Evolutionary conservation across 2,797 vertebrate species (phyloP), one percentile per base, ranked within the genome.

Genomic region (Anguilla obscura): DNA sequence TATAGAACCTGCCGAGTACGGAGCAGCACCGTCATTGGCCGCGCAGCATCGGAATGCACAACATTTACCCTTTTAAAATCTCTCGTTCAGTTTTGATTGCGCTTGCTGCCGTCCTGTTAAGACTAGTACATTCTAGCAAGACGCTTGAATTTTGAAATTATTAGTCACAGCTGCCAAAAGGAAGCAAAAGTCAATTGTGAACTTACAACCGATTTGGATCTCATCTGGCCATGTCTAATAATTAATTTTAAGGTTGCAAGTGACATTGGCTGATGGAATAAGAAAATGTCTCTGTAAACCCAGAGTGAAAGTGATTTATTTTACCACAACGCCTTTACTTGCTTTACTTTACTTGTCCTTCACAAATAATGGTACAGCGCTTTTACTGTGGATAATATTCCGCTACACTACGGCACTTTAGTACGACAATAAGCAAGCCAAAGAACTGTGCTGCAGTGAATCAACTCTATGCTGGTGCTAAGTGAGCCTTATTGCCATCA

Each of bases 1-100:
- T 97, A 95, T 98, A 98, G 96, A 99, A 99, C 96, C 98, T 99
- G 93, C 87, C 92, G 91, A 89, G 92, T 21, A 85, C 12, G 8
- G 45, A 50, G 36, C 66, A 21, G 24, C 66, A 52, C 63, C 30
- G 45, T 54, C 21, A 86, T 6, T 10, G 45, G 74, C 16, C 18
- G 27, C 33, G 14, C 3, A 58, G 14, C 56, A 14, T 69, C 60
- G 21, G 5, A 63, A 63, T n/a, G 18, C 5, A 8, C 63, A 69
- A 6, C 63, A 8, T 69, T 7, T 24, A 27, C n/a, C 24, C 2
- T 69, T 69, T n/a, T 27, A 58, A 58, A 58, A 58, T 58, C 14
- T 3, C 56, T 58, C 14, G 14, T 58, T 54, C 8, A 8, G 50
- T 52, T 10, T 52, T 10, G 8, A 52, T 12, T 52, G 10, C 10